Conservation (phyloP, 2,113 vertebrate genomes). For the Dasyprocta punctata region DNA sequence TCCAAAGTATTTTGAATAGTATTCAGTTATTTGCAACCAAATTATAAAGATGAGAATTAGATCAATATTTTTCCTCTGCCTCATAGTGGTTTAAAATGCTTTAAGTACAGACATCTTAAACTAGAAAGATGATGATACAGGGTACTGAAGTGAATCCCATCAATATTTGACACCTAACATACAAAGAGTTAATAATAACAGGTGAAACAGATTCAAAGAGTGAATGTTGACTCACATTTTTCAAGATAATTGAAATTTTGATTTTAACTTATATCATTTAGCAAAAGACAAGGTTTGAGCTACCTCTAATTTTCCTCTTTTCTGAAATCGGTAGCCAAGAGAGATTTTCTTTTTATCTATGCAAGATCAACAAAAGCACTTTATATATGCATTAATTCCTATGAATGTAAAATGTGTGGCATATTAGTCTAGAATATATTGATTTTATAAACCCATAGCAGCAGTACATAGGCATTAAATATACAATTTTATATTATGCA, state of each 20-base stretch:
- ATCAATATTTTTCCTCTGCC: neutral
- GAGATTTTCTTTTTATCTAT: neutral
- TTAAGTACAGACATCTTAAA: constrained; percentile 24
- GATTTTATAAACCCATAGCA: neutral
- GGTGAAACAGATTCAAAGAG: neutral
- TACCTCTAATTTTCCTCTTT: constrained; percentile 41
- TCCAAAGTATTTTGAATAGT: neutral
- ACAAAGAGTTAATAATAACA: constrained; percentile 31
- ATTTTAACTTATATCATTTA: constrained; percentile 41
- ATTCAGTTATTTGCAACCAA: neutral
- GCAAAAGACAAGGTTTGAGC: neutral
- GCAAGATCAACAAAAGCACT: constrained; percentile 5
- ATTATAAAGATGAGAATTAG: neutral
- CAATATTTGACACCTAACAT: neutral
- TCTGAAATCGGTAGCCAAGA: neutral
- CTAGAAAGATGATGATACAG: neutral
- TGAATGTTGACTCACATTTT: constrained; percentile 27
- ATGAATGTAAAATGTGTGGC: neutral
- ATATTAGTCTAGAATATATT: neutral
- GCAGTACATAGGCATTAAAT: constrained; percentile 13
- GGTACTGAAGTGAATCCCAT: neutral
- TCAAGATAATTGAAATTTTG: constrained; percentile 42
- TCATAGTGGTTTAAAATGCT: neutral
- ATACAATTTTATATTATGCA: constrained; percentile 48
- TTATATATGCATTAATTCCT: constrained; percentile 26